Conservation (phyloP, 2,888 invertebrate genomes). For the Blastobasis adustella region DNA sequence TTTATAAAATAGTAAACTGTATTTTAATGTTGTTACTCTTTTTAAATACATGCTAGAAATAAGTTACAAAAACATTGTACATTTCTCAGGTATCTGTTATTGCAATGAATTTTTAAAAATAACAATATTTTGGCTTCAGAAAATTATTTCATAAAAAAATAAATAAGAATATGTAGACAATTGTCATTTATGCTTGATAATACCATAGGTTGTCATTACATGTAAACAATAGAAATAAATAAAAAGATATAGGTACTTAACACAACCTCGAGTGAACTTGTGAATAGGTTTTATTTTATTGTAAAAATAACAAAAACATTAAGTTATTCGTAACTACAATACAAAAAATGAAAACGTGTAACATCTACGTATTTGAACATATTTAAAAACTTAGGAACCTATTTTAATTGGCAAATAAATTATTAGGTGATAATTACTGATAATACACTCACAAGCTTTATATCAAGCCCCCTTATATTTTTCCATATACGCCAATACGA, state of each 20-base stretch:
- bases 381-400: neutral
- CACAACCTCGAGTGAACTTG: constrained; percentile 68
- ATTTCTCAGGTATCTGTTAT: constrained; percentile 54
- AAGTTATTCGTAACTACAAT: neutral
- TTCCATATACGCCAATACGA: too few relatives aligned
- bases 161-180: constrained; percentile 3
- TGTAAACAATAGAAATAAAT: constrained; percentile 13
- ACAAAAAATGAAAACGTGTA: too few relatives aligned
- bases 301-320: too few relatives aligned
- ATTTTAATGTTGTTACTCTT: too few relatives aligned
- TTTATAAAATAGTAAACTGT: too few relatives aligned
- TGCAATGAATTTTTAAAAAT: constrained; percentile 25
- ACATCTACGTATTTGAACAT: constrained; percentile 7
- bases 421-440: neutral
- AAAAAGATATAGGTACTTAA: constrained; percentile 17
- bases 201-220: constrained; percentile 5
- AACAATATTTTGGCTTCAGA: constrained; percentile 28
- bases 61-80: constrained; percentile 50
- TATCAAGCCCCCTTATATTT: too few relatives aligned
- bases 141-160: constrained; percentile 13
- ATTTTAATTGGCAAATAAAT: constrained; percentile 2
- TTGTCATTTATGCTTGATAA: neutral
- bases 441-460: too few relatives aligned
- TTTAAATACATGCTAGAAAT: constrained; percentile 18
- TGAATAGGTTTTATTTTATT: constrained; percentile 12